Percentiles rank a stretch among this genome's conserved stretches.
These are phyloP conservation scores for Polyommatus iphigenia DNA, from an alignment of 2,888 invertebrate genomes.

Conservation along the genomic window DNA sequence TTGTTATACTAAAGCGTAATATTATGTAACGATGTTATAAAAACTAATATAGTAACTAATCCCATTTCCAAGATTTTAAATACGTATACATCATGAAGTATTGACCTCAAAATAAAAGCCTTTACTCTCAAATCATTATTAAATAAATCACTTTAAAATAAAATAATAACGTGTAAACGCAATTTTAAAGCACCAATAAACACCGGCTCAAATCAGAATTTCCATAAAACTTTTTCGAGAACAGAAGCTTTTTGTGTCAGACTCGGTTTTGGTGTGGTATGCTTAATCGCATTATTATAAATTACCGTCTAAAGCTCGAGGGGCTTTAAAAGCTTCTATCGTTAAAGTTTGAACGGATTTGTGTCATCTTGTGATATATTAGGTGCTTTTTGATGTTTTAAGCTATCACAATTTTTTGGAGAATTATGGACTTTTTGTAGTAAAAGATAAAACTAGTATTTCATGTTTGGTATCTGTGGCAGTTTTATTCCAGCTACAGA, in stretches of 20 bases:
- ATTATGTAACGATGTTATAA: neutral
- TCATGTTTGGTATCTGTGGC: no score
- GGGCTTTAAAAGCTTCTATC: conserved; percentile 54
- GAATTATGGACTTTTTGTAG: neutral
- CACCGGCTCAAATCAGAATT: conserved; percentile 14
- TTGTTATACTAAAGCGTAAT: neutral
- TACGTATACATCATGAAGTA: no score
- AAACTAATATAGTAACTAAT: no score
- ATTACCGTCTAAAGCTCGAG: conserved; percentile 59
- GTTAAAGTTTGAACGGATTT: conserved; percentile 77
- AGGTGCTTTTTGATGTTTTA: conserved; percentile 46
- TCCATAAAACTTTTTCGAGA: neutral
- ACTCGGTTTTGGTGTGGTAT: conserved; percentile 45
- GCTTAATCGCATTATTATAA: conserved; percentile 65
- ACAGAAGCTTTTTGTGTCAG: conserved; percentile 34
- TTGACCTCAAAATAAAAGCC: neutral
- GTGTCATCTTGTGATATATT: conserved; percentile 68
- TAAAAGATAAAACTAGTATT: neutral
- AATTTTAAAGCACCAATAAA: neutral
- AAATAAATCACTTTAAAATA: neutral
- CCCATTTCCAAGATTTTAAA: no score
- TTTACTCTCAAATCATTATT: neutral
- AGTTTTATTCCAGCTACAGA: no score
- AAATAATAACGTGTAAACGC: neutral
- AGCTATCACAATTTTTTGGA: conserved; percentile 33